Base-by-base conservation (phyloP, 1,140 invertebrate genomes). In the Nymphalis io region DNA sequence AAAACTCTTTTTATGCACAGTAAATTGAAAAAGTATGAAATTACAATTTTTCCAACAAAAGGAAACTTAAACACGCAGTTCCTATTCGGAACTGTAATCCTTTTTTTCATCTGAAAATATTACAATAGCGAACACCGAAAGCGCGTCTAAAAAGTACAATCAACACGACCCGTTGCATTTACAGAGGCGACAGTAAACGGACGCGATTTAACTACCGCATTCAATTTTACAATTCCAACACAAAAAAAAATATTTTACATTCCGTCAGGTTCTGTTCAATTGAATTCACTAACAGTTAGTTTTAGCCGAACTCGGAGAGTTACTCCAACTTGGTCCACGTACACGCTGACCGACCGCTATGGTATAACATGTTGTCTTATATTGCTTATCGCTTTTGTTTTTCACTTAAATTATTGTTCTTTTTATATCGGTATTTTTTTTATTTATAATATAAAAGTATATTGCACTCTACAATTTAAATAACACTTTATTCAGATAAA, bases 211-310 rank as follows among this genome's bases (percentile, higher is more conserved):
- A 57, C 23, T 38, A 61, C 40, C 57, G 61, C 68, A 72, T 73
- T 69, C 65, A 75, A 70, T 73, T 75, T 70, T 64, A 58, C 66
- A 51, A 33, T 51, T 76, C 39, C 11, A 42, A 68, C 60, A 76
- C 57, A 69, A 75, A 76, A 69, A 75, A 76, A 53, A 27, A 76
- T 63, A 62, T 76, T 76, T 75, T 63, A 66, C 57, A 76, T 46
- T 68, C 55, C 16, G 23, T 16, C 57, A 44, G 55, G 61, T 63
- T 74, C 66, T 74, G 58, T 51, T 53, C 57, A 64, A 71, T 71
- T 63, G 53, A 74, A 74, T 74, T 74, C 58, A 46, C 57, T 48
- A 44, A 68, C 46, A 66, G 48, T 55, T 53, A 13, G 48, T 53
- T 55, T 8, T n/a, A 55, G 21, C 15, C 23, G 51, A 23, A 23